Evolutionary conservation across 2,113 vertebrate genomes (phyloP), one percentile per base, ranked within the genome.

Genomic region (Caloenas nicobarica): DNA sequence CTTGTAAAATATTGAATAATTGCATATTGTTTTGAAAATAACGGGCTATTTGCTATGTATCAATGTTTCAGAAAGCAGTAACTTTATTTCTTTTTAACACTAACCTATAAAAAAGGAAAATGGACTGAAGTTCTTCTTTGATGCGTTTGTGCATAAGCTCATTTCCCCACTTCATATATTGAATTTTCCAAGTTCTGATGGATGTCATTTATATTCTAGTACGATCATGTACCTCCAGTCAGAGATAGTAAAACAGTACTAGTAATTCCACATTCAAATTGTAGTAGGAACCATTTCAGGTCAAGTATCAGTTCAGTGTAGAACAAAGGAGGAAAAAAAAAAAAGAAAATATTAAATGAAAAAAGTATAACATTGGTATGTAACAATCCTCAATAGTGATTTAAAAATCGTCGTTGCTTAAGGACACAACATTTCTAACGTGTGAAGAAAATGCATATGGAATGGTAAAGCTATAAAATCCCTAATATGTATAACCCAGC

Each of bases 21-120:
- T 80, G 69, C 31, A 80, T 51, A 95, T 34, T 93, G 84, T 97
- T 97, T 93, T 90, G 60, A 92, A 96, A 93, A 92, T 95, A 97
- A 93, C 86, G 95, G 85, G 68, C 84, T 96, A 95, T 93, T 96
- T 94, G 71, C 79, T 84, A 38, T 26, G 19, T 69, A 91, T 82
- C 93, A 86, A 65, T 62, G 18, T 83, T 92, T 92, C 68, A 96
- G 85, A 95, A 97, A 89, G 65, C 53, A 97, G 62, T 57, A 94
- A 69, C 92, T 97, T 89, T 54, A 89, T 92, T 90, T 95, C 62
- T 86, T 84, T 86, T 94, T 94, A 89, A 71, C 81, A 89, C 64
- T 86, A 70, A 87, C 65, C 50, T 87, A 96, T 88, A 66, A 93
- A 81, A 95, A 78, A 91, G 44, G 91, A 90, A 84, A 86, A 95